Base-by-base conservation (phyloP, 53 echinoderm and acorn worm genomes). In the Antedon mediterranea region DNA sequence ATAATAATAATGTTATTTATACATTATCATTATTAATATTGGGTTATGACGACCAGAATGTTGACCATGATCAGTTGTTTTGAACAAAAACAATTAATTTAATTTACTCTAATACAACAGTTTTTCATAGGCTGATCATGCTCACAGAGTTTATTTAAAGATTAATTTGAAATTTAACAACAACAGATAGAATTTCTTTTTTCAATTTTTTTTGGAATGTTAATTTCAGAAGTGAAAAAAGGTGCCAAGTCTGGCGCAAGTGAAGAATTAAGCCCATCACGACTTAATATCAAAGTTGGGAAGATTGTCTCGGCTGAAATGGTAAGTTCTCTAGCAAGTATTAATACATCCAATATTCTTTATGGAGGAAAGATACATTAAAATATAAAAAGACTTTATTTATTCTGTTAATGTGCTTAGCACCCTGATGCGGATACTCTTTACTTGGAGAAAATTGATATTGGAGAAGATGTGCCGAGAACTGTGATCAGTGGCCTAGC, bases 371-470 rank as follows among this genome's bases (percentile, higher is more conserved):
- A n/a, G n/a, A n/a, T n/a, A n/a, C n/a, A n/a, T n/a, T n/a, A n/a
- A n/a, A n/a, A n/a, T n/a, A n/a, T n/a, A n/a, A n/a, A n/a, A n/a
- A n/a, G n/a, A n/a, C n/a, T n/a, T n/a, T n/a, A n/a, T n/a, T n/a
- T n/a, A n/a, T n/a, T n/a, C n/a, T n/a, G n/a, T n/a, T n/a, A n/a
- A n/a, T n/a, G n/a, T n/a, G n/a, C n/a, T 15, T 43, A 94, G 94
- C 94, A 94, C 71, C 94, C 94, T 43, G 94, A 94, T 80, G 94
- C 94, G 29, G 94, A 94, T 13, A 79, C 91, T 0, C 87, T 94
- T 0, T 94, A 89, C 89, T 27, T 94, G 23, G 94, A 94, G 42
- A 78, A 94, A 74, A 86, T 94, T 27, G 94, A 94, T 42, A 78
- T 94, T 11, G 94, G 94, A 11, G 94, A 90, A 26, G 90, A 82